phyloP scores from a whole-genome alignment of 2,888 invertebrate genomes.

The Nomada ruficornis region DNA sequence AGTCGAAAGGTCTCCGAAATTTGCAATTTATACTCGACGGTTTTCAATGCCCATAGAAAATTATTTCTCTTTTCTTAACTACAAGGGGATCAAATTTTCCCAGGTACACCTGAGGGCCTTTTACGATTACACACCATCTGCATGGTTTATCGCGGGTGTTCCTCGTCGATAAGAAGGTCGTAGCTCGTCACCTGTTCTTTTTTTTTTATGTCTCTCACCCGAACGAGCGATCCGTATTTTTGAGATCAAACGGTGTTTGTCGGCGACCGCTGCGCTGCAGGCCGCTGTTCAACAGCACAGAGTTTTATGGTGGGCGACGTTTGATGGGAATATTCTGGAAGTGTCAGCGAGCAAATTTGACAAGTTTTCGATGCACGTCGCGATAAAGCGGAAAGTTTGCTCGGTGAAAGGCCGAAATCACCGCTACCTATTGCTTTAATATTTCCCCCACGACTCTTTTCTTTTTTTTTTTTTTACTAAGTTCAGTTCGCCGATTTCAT shows the following conservation, averaged over 20 bases:
- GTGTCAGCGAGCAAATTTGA: slow-evolving; percentile 44
- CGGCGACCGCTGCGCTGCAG: background rate
- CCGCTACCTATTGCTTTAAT: background rate
- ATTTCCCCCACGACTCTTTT: background rate
- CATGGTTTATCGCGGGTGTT: slow-evolving; percentile 42
- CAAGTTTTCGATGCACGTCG: slow-evolving; percentile 34
- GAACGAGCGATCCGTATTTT: slow-evolving; percentile 32
- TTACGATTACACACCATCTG: slow-evolving; percentile 18
- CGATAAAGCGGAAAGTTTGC: slow-evolving; percentile 41
- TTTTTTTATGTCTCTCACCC: slow-evolving; percentile 14
- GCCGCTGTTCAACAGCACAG: slow-evolving; percentile 19
- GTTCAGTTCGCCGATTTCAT: background rate
- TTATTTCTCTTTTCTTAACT: too few species aligned
- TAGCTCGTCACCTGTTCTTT: background rate
- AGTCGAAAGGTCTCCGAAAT: background rate
- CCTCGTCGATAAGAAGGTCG: slow-evolving; percentile 42
- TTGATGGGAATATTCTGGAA: slow-evolving; percentile 47
- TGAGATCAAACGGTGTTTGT: slow-evolving; percentile 50
- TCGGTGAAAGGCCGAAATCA: background rate
- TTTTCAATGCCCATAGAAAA: too few species aligned
- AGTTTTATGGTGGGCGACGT: slow-evolving; percentile 42
- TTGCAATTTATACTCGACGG: background rate
- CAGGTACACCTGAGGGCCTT: slow-evolving; percentile 2
- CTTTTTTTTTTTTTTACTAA: too few species aligned
- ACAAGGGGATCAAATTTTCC: background rate